Percentiles rank a stretch among this genome's conserved stretches.
Evolutionary conservation across 2,888 invertebrate genomes (phyloP).

Genomic region (Aporophyla lueneburgensis): DNA sequence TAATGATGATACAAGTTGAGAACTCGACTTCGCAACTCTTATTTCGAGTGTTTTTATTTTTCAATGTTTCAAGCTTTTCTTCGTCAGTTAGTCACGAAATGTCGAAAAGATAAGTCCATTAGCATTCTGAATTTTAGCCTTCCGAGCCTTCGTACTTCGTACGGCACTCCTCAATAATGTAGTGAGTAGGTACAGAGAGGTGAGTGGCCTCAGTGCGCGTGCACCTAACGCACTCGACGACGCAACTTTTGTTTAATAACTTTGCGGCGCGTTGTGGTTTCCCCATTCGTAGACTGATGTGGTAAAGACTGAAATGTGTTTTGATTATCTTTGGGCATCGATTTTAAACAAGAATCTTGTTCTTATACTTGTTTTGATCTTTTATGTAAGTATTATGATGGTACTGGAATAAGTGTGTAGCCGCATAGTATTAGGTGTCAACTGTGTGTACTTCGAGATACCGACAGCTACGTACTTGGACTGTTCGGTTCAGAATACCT

Average conservation of each 20-base stretch:
- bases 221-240: constrained; percentile 48
- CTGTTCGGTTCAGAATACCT: background rate
- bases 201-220: constrained; percentile 39
- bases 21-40: background rate
- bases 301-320: constrained; percentile 7
- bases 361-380: background rate
- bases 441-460: background rate
- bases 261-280: background rate
- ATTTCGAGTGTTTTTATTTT: background rate
- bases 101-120: background rate
- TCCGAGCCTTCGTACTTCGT: background rate
- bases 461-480: background rate
- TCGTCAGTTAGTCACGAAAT: background rate
- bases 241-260: constrained; percentile 25
- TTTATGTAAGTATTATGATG: background rate
- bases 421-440: background rate
- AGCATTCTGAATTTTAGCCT: background rate
- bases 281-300: background rate
- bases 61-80: no score
- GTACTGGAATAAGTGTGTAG: background rate
- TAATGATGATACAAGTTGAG: background rate
- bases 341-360: background rate
- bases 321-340: background rate
- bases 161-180: constrained; percentile 15
- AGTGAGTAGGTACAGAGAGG: constrained; percentile 34